phyloP scores from a whole-genome alignment of 2,888 invertebrate species.

The Mactromeris polynyma region DNA sequence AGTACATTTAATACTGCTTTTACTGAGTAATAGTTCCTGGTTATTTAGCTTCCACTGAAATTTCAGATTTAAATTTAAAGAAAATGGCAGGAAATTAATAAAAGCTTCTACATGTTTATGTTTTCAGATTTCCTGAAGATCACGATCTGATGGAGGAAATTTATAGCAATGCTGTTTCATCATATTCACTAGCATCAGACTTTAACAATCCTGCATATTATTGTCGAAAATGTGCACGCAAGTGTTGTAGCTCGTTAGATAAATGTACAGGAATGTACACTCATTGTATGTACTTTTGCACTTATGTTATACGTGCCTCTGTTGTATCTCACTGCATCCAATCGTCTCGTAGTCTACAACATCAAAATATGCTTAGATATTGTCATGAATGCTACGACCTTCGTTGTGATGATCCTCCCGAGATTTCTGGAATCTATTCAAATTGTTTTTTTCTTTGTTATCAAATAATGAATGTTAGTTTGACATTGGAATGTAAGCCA shows the following conservation, averaged over 20 bases:
- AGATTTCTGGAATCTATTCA: neutral
- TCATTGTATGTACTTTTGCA: neutral
- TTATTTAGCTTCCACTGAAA: too few relatives aligned
- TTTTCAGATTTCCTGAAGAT: neutral
- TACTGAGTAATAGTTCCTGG: too few relatives aligned
- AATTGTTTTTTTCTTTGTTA: neutral
- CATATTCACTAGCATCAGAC: neutral
- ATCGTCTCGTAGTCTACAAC: neutral
- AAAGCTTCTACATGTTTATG: too few relatives aligned
- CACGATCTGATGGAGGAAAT: neutral
- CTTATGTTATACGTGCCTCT: neutral
- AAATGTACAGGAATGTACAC: neutral
- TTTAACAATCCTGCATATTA: neutral
- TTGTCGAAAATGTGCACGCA: neutral
- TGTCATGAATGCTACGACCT: neutral
- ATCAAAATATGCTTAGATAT: neutral
- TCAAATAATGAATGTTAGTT: neutral
- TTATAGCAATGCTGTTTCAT: neutral
- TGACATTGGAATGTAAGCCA: neutral
- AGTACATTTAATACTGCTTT: too few relatives aligned
- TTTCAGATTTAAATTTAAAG: too few relatives aligned
- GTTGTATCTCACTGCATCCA: neutral
- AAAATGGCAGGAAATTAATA: too few relatives aligned
- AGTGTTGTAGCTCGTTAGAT: neutral
- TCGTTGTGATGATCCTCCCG: neutral